A percentile compares a stretch with the other conserved stretches of the same genome.
Evolutionary conservation across 2,888 invertebrate species (phyloP).

Genomic region (Hydrotaea cyrtoneurina): DNA sequence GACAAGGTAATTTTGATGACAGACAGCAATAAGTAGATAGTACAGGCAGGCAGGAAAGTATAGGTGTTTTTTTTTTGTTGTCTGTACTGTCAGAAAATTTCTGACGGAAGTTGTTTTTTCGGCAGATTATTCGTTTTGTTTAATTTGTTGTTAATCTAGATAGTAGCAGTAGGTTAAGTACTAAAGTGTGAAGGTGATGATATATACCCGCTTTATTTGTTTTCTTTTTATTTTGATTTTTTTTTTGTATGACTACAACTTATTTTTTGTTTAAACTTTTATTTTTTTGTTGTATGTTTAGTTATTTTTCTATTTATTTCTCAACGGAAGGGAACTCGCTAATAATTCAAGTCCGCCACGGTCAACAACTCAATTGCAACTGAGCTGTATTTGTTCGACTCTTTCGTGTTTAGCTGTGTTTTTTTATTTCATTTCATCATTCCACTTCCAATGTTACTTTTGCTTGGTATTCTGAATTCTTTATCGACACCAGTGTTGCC

Average conservation of each 20-base stretch:
- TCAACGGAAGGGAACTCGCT: slow-evolving; percentile 58
- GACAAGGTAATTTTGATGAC: no score
- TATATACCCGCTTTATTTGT: slow-evolving; percentile 41
- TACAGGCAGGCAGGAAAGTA: no score
- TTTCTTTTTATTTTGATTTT: slow-evolving; percentile 1
- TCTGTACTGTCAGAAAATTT: no score
- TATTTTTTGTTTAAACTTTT: background rate
- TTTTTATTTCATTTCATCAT: slow-evolving; percentile 30
- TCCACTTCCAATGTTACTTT: slow-evolving; percentile 40
- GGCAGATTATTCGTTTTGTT: no score
- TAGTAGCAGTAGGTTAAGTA: no score
- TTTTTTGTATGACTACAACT: slow-evolving; percentile 8
- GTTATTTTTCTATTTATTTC: slow-evolving; percentile 41
- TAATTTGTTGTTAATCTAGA: no score
- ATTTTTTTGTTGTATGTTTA: slow-evolving; percentile 25
- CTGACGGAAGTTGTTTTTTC: no score
- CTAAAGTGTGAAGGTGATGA: background rate
- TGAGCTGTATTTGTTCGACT: slow-evolving; percentile 70
- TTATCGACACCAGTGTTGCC: no score
- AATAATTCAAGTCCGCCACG: slow-evolving; percentile 62
- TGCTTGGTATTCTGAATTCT: background rate
- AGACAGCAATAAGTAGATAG: no score
- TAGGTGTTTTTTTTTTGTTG: no score
- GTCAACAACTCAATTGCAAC: slow-evolving; percentile 77
- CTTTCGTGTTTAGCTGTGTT: slow-evolving; percentile 67